Conservation (phyloP, 2,113 vertebrate species). For the Chionis minor region DNA sequence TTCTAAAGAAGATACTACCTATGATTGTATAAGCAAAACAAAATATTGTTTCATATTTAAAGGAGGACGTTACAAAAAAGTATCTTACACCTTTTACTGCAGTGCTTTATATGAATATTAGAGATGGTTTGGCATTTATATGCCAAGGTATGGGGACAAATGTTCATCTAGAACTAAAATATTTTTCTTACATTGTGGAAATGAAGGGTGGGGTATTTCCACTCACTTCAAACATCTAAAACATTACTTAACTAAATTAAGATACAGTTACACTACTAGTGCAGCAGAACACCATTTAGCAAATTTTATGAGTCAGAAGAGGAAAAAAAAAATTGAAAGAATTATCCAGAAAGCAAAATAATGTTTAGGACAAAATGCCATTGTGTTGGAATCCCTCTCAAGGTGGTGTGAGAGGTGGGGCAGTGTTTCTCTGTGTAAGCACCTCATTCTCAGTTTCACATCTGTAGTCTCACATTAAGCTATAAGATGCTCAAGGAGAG, state of each 20-base stretch:
- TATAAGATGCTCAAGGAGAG: neutral
- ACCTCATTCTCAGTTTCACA: neutral
- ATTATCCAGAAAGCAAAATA: neutral
- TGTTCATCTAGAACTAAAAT: neutral
- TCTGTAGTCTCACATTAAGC: neutral
- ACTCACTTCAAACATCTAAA: neutral
- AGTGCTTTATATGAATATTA: neutral
- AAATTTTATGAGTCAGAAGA: neutral
- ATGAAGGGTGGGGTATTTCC: neutral
- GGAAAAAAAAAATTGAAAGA: neutral
- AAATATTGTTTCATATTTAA: neutral
- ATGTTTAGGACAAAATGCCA: neutral
- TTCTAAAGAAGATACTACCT: constrained; percentile 1
- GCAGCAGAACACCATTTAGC: neutral
- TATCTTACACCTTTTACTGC: neutral
- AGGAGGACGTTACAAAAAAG: neutral
- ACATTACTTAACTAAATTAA: neutral
- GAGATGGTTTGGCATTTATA: neutral
- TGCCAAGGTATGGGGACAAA: neutral
- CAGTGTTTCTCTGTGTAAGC: neutral
- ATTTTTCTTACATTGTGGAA: neutral
- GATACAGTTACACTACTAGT: neutral
- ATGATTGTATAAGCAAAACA: neutral
- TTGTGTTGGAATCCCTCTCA: neutral
- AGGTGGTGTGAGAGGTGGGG: neutral